These are phyloP conservation scores for Peromyscus attwateri DNA, from an alignment of 2,797 vertebrate species.

Conservation along the genomic window DNA sequence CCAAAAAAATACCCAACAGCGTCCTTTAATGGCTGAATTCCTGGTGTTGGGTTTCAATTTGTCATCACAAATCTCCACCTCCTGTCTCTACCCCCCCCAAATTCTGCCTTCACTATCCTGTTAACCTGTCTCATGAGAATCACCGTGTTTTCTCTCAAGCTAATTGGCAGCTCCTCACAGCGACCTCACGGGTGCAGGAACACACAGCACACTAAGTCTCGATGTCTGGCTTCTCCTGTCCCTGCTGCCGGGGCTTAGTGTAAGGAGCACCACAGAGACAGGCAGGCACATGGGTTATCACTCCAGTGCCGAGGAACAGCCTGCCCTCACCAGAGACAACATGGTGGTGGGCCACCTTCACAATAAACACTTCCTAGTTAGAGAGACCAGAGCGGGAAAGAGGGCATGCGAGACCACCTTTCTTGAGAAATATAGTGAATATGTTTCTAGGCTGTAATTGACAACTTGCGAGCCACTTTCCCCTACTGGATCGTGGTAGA, in stretches of 20 bases:
- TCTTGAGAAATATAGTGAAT: background rate
- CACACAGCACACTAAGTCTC: background rate
- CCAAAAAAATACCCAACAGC: background rate
- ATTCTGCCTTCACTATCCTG: background rate
- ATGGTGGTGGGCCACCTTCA: background rate
- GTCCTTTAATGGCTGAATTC: background rate
- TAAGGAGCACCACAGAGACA: background rate
- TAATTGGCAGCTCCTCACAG: background rate
- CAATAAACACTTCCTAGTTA: background rate
- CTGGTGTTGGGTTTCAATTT: background rate
- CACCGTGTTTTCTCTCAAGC: background rate
- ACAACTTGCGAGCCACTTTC: background rate
- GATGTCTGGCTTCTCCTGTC: background rate
- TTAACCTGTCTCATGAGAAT: background rate
- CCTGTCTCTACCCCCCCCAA: background rate
- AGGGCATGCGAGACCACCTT: background rate
- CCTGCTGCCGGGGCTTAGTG: background rate
- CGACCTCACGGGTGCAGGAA: background rate
- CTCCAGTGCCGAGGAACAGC: background rate
- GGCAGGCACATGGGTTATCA: background rate
- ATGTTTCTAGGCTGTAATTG: background rate
- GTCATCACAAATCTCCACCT: background rate
- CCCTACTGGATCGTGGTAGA: background rate
- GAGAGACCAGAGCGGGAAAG: background rate
- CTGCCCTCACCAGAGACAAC: background rate